Evolutionary conservation across 2,888 invertebrate genomes (phyloP), one percentile per base, ranked within the genome.

Genomic region (Eristalinus aeneus): DNA sequence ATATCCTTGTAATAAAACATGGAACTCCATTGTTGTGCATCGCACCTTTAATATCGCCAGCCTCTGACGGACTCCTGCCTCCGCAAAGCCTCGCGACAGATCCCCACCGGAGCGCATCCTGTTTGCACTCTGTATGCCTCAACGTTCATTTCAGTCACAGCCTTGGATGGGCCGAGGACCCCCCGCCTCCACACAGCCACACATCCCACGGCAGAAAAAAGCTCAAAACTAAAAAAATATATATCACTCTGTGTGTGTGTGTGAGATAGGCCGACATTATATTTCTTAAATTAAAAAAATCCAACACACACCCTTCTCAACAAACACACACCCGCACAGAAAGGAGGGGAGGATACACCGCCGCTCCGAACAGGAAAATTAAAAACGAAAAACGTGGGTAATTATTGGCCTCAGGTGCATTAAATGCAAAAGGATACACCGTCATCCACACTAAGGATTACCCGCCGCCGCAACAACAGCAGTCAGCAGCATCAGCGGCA

Each of bases 321-420:
- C 53, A 22, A 1, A 20, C 20, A 56, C 16, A 20, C 12, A 27
- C 36, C 12, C 22, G 4, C 69, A 58, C 39, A 60, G 32, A 60
- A 39, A 71, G 63, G 69, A 72, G 27, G 22, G 27, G 56, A 12
- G 56, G 23, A 56, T 23, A 56, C 23, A 56, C 53, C 71, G 78
- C 78, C 69, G 69, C 71, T 80, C 60, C 82, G 83, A 89, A 88
- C 89, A 88, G 89, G 89, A 89, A 89, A 89, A 89, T 89, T 89
- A 89, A 89, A 89, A 89, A 89, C 88, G 88, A 88, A 89, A 88
- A 89, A 88, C 88, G 89, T 88, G 89, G 89, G 89, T 89, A 89
- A 89, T 89, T 89, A 89, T 89, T 89, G 88, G 88, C 89, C 89
- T 88, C 89, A 89, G 89, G 89, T 89, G 89, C 88, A 89, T 88